Conservation (phyloP, 2,113 vertebrate genomes). For the Eidolon helvum region DNA sequence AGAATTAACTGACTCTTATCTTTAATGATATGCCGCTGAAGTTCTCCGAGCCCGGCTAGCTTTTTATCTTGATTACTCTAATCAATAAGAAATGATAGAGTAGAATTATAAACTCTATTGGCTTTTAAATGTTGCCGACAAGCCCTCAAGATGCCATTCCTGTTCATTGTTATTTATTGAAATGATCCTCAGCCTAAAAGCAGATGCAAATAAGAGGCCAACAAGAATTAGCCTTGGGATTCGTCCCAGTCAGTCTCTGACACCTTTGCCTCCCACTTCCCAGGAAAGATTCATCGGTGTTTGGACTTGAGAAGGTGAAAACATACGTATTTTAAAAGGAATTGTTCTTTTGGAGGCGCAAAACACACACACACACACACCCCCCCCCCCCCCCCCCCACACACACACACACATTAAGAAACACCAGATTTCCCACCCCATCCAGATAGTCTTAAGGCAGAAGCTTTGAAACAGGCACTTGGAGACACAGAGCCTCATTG, state of each 20-base stretch:
- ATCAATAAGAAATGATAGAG: conserved; percentile 93
- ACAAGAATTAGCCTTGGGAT: conserved; percentile 46
- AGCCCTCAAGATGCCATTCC: conserved; percentile 85
- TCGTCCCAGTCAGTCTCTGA: background rate
- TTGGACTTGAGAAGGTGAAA: conserved; percentile 12
- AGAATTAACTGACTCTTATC: conserved; percentile 95
- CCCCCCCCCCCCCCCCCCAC: background rate
- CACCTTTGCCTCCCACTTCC: background rate
- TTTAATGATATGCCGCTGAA: conserved; percentile 91
- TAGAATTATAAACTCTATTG: conserved; percentile 91
- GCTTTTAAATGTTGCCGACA: conserved; percentile 88
- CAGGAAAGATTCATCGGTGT: conserved; percentile 14
- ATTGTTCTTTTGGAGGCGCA: background rate
- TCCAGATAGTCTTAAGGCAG: background rate
- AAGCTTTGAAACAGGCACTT: background rate
- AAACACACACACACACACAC: background rate
- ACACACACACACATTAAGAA: conserved; percentile 41
- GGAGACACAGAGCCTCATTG: background rate
- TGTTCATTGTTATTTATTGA: conserved; percentile 88
- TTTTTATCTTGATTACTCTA: conserved; percentile 93
- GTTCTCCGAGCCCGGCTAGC: conserved; percentile 89
- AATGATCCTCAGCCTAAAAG: conserved; percentile 83
- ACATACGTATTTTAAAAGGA: conserved; percentile 33
- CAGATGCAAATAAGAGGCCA: conserved; percentile 79
- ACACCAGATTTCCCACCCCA: background rate